phyloP scores from a whole-genome alignment of 2,113 vertebrate species.

The Phalacrocorax carbo region DNA sequence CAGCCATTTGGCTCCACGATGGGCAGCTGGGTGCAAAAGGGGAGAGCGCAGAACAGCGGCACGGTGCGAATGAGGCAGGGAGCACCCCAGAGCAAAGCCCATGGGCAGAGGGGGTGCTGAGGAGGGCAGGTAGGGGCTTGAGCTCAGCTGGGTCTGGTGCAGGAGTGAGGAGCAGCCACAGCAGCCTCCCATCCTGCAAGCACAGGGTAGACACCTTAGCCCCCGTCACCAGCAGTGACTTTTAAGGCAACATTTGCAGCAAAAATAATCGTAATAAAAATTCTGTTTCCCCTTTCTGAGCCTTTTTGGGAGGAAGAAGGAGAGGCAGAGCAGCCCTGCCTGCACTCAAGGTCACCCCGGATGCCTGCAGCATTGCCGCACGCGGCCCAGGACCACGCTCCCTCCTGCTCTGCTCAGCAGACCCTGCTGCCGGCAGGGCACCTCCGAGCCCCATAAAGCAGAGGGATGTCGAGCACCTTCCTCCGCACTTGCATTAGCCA shows the following conservation, averaged over 20 bases:
- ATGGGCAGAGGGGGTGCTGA: fast-evolving
- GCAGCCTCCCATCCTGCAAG: background rate
- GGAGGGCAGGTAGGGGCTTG: background rate
- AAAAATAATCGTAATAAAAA: no score
- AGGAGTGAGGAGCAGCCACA: background rate
- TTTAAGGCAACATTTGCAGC: background rate
- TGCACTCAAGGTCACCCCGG: background rate
- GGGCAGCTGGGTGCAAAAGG: background rate
- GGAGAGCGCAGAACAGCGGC: fast-evolving
- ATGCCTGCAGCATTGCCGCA: background rate
- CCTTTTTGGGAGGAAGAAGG: background rate
- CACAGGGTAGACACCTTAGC: background rate
- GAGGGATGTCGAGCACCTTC: background rate
- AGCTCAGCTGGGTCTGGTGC: fast-evolving
- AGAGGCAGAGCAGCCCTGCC: background rate
- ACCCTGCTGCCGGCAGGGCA: background rate
- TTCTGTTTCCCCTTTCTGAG: background rate
- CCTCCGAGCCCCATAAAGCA: background rate
- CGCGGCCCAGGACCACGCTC: background rate
- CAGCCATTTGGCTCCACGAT: fast-evolving
- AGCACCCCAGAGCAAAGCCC: background rate
- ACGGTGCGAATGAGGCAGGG: fast-evolving
- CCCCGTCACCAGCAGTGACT: background rate
- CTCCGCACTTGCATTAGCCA: fast-evolving
- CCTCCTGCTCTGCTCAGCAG: background rate